phyloP scores from a whole-genome alignment of 1,140 invertebrate species.

The Drosophila carrolli region DNA sequence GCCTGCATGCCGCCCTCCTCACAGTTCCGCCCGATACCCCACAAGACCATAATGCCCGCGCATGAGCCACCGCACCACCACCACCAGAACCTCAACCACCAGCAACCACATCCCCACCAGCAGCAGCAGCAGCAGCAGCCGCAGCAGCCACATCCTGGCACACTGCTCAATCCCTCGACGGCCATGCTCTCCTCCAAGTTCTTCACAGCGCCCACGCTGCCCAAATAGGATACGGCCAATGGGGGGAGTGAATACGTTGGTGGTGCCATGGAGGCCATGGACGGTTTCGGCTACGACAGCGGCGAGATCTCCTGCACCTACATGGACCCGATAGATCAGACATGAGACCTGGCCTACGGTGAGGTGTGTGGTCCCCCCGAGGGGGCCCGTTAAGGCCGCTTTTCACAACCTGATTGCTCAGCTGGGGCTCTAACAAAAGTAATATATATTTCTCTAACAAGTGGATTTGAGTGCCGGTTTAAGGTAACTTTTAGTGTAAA shows the following conservation, averaged over 20 bases:
- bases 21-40: conserved; percentile 84
- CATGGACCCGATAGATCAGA: conserved; percentile 83
- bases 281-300: conserved; percentile 78
- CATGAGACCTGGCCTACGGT: conserved; percentile 80
- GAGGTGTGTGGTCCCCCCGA: conserved; percentile 75
- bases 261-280: conserved; percentile 46
- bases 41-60: conserved; percentile 79
- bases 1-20: conserved; percentile 83
- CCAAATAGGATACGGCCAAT: conserved; percentile 84
- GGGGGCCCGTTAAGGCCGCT: conserved; percentile 55
- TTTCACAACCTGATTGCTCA: conserved; percentile 1
- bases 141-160: conserved; percentile 46
- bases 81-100: conserved; percentile 14
- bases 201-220: conserved; percentile 82
- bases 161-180: conserved; percentile 75
- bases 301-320: conserved; percentile 83
- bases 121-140: conserved; percentile 22
- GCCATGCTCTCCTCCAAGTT: conserved; percentile 83
- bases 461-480: too few species aligned
- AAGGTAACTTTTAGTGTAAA: too few species aligned
- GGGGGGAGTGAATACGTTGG: conserved; percentile 78
- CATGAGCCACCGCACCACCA: conserved; percentile 60
- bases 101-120: conserved; percentile 24
- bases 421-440: neutral
- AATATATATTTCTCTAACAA: too few species aligned